Base-by-base conservation (phyloP, 2,113 vertebrate genomes). In the Setophaga petechia region DNA sequence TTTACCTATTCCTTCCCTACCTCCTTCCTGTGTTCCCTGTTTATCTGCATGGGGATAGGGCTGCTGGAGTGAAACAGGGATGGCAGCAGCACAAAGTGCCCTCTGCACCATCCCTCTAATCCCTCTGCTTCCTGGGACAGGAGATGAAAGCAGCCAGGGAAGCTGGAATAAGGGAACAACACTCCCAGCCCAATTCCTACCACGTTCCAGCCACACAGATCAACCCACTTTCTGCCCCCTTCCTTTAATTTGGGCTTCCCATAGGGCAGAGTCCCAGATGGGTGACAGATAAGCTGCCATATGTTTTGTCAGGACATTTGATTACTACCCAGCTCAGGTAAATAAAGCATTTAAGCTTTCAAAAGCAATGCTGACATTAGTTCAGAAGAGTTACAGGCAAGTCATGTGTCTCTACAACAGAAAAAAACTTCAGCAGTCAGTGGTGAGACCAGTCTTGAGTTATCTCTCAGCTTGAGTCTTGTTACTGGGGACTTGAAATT, bases 231-330 rank as follows among this genome's bases (percentile, higher is more conserved):
- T 71, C 90, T 87, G 39, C 4, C 35, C 52, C 37, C 67, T 94
- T 85, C 94, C 89, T 97, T 81, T 90, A 90, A 92, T 78, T 25
- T 78, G 47, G 20, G 3, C 22, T 67, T 84, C 58, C 61, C 80
- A 84, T 3, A 78, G 76, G 86, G 80, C 80, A 92, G 92, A 87
- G 66, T 59, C 80, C 51, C 84, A 90, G 84, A 92, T 75, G 13
- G 33, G 55, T 0, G 0, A 58, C 0, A 86, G 88, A 92, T 93
- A 92, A 94, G 52, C 10, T 81, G 39, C 35, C 68, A 0, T 3
- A 5, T 24, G 7, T 52, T 88, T 95, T 84, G 54, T 67, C 43
- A 85, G 44, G 82, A 46, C 18, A n/a, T 35, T 68, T 90, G 51
- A 59, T 86, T 74, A 81, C 58, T 74, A 81, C 39, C 39, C 78